Base-by-base conservation (phyloP, 2,113 vertebrate species). In the Mystacornis crossleyi region DNA sequence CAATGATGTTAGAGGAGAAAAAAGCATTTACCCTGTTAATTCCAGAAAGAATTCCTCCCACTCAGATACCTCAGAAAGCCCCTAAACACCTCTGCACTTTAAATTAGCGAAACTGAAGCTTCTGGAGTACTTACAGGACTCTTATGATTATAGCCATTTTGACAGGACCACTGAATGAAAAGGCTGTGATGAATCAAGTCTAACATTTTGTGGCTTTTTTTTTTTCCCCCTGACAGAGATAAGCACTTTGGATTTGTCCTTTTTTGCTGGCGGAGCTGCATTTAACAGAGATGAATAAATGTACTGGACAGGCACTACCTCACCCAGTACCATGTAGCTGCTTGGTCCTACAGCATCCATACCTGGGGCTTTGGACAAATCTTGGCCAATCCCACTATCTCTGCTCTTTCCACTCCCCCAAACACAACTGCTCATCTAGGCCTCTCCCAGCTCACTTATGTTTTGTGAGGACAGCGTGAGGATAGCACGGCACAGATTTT, bases 181-280 rank as follows among this genome's bases (percentile, higher is more conserved):
- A 55, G 28, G 25, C 29, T 70, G 8, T 40, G 26, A 47, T 66
- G 15, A 55, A 34, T 55, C 33, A 66, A n/a, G 38, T 42, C 16
- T 55, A 60, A 65, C 4, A 42, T 65, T 86, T 89, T 26, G 28
- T n/a, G 33, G 4, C 4, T 18, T 12, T 50, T 47, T 28, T 48
- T 48, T 28, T 34, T 20, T 18, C 0, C 0, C 7, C 9, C 13
- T 36, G 45, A 5, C 10, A 26, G 12, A n/a, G 36, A 60, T 6
- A 66, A 66, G n/a, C 6, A 38, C 10, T 57, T 89, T 19, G 29
- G 19, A 15, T 64, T 86, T 66, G 20, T 61, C 18, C 15, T 51
- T 47, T 38, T 61, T 16, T 84, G 28, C 26, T 47, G 26, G 13
- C 3, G 6, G n/a, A 61, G 6, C 1, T 79, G 45, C 40, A 70